Conservation (phyloP, 2,797 vertebrate species). For the Falco berigora region DNA sequence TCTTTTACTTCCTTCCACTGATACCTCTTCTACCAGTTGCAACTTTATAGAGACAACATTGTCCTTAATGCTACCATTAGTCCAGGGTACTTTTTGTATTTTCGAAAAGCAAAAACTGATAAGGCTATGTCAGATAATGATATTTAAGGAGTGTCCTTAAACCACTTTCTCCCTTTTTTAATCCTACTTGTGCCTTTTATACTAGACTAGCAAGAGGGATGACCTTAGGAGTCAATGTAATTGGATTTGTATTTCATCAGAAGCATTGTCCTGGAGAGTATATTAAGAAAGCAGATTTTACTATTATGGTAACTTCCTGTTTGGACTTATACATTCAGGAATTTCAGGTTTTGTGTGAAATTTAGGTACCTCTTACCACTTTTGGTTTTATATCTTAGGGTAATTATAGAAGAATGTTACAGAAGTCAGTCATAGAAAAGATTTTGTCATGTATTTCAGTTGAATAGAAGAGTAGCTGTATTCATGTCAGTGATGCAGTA, state of each 20-base stretch:
- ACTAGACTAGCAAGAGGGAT: background rate
- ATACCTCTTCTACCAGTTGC: background rate
- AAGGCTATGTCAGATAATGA: background rate
- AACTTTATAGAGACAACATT: background rate
- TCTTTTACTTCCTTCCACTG: background rate
- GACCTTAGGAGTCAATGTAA: background rate
- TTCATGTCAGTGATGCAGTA: background rate
- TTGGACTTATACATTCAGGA: background rate
- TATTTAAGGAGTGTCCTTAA: background rate
- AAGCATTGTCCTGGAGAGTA: background rate
- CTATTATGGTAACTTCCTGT: background rate
- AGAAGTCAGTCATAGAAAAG: background rate
- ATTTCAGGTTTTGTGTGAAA: background rate
- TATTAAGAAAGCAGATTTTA: background rate
- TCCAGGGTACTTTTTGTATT: background rate
- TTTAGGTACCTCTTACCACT: background rate
- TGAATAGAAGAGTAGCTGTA: background rate
- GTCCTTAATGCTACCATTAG: background rate
- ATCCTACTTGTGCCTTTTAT: background rate
- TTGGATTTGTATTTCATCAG: background rate
- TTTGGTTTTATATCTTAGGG: background rate
- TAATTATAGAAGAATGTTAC: background rate
- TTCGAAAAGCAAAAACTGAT: background rate
- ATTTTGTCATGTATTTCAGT: background rate
- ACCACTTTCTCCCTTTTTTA: background rate